Evolutionary conservation across 2,113 vertebrate species (phyloP).

Genomic region (Pantherophis guttatus): DNA sequence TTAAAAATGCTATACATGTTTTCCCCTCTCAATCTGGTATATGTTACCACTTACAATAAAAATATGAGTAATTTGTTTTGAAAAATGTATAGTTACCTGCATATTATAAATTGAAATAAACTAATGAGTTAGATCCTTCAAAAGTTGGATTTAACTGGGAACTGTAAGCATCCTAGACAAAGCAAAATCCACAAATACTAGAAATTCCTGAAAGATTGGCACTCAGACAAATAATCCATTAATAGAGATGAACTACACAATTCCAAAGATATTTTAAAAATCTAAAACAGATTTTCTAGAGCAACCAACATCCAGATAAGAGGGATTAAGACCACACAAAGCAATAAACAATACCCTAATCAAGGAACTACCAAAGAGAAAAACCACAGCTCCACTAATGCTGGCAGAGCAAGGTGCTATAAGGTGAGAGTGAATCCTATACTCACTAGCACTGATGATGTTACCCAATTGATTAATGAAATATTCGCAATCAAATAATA

Average conservation of each 20-base stretch:
- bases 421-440: background rate
- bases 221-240: background rate
- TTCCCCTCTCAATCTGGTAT: background rate
- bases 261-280: background rate
- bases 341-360: background rate
- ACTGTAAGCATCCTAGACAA: background rate
- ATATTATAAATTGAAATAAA: background rate
- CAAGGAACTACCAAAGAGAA: background rate
- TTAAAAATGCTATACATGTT: background rate
- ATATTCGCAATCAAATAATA: background rate
- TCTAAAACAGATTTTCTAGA: background rate
- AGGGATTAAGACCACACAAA: background rate
- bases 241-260: background rate
- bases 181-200: background rate
- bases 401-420: background rate
- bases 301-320: background rate
- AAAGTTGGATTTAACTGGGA: background rate
- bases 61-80: background rate
- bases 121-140: background rate
- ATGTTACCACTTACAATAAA: background rate
- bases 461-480: background rate
- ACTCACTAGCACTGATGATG: background rate
- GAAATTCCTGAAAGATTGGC: background rate
- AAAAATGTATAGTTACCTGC: background rate
- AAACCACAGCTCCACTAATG: background rate